Base-by-base conservation (phyloP, 2,888 invertebrate species). In the Argyresthia albistria region DNA sequence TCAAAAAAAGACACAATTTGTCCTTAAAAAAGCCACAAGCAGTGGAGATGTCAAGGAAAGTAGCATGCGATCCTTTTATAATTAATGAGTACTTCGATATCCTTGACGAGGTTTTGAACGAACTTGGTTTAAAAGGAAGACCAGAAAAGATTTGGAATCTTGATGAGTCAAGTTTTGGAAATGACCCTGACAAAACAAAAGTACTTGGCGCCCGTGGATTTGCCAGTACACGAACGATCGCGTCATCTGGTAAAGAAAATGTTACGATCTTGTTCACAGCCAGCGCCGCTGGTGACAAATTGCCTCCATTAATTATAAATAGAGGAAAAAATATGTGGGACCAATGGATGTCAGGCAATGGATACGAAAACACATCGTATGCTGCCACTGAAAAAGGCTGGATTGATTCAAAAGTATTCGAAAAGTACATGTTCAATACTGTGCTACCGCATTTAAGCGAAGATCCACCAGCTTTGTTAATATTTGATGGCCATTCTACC, bases 401-500 rank as follows among this genome's bases (percentile, higher is more conserved):
- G 65, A 68, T 65, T 64, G 59, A 65, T 54, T 54, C 57, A 12
- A 54, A 39, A 4, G 25, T 56, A 12, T 55, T 55, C 46, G 46
- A 50, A 15, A 42, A 46, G 35, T 53, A 35, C 48, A 57, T 53
- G 46, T 55, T 50, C 52, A 54, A 52, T 37, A 46, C 52, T 50
- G 56, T 59, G 54, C 35, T 57, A 35, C 55, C 54, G 16, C 46
- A 52, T 51, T 43, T 59, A 15, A 56, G 54, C 35, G 35, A 58
- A 49, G 55, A 59, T 46, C 55, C 65, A 16, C 65, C 62, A 47
- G 59, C 60, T 39, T 57, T 62, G 8, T 54, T 66, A 42, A 57
- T 69, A 25, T 65, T 60, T 55, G 66, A 66, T 57, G 65, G 62
- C 9, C 65, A 65, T 50, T 57, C 55, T 42, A 59, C 63, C 37